Evolutionary conservation across 2,113 vertebrate genomes (phyloP).

Genomic region (Scortum barcoo): DNA sequence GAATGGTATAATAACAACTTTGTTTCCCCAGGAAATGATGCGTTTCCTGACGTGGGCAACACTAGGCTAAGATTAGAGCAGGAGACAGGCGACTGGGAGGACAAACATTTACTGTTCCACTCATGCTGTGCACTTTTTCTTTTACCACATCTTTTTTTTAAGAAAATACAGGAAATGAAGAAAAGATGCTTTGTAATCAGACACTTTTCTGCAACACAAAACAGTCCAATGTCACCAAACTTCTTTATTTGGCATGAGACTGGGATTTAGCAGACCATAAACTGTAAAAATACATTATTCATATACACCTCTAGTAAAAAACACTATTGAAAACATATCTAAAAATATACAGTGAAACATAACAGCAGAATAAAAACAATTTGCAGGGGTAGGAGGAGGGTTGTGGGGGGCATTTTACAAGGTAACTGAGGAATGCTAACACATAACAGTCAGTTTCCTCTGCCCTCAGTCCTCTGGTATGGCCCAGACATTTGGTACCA

Average conservation of each 20-base stretch:
- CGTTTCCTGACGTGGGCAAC: constrained; percentile 69
- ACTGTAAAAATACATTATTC: constrained; percentile 83
- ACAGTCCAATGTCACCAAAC: constrained; percentile 72
- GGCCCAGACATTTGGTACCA: constrained; percentile 67
- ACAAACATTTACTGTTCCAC: constrained; percentile 44
- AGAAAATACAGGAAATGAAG: neutral
- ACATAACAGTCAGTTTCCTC: constrained; percentile 68
- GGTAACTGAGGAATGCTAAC: constrained; percentile 71
- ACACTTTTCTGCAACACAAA: constrained; percentile 12
- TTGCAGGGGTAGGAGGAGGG: constrained; percentile 51
- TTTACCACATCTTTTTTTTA: constrained; percentile 3
- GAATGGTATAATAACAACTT: constrained; percentile 76
- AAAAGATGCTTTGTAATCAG: constrained; percentile 2
- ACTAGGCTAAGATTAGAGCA: constrained; percentile 63
- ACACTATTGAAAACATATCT: constrained; percentile 74
- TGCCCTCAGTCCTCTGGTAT: constrained; percentile 69
- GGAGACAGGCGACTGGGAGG: constrained; percentile 35
- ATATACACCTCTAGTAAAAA: constrained; percentile 82
- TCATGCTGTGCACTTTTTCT: constrained; percentile 4
- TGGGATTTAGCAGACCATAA: constrained; percentile 63
- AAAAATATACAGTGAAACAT: constrained; percentile 84
- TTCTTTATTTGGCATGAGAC: constrained; percentile 78
- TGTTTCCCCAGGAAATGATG: constrained; percentile 80
- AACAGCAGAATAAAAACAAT: constrained; percentile 80
- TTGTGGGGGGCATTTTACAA: constrained; percentile 76